Base-by-base conservation (phyloP, 2,797 vertebrate genomes). In the Spinus pinus region DNA sequence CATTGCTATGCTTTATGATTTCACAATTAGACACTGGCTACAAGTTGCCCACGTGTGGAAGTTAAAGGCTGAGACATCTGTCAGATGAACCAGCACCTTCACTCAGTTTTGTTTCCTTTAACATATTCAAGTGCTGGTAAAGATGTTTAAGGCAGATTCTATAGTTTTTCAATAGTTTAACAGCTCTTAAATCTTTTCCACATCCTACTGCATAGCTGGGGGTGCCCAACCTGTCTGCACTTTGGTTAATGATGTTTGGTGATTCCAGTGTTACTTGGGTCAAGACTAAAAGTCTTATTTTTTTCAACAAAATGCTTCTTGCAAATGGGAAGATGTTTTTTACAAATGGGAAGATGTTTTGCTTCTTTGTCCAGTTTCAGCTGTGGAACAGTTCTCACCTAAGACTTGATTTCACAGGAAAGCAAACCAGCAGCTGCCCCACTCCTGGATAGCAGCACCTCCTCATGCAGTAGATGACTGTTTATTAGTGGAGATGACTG, bases 1-100 rank as follows among this genome's bases (percentile, higher is more conserved):
- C 94, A 78, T 90, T 72, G 90, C 88, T 95, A 23, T 82, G 95
- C 90, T 35, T 46, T 47, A 42, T 41, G 93, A 81, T 91, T 95
- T 57, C 95, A 91, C 94, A 91, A 75, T 91, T 94, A 88, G 91
- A 61, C 35, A 9, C 83, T 22, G 53, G 74, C 90, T 84, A 42
- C 60, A 22, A 67, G 79, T 95, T 71, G 44, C 75, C 78, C 60
- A 5, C 8, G 6, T 62, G 87, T 77, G 83, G 86, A 84, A 91
- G 91, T 88, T 75, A 33, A 61, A 70, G 25, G 54, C 85, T 33
- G 75, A 88, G 80, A 46, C 81, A 71, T 69, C 88, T 84, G 66
- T 57, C 44, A 21, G 61, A n/a, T 37, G 44, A 66, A 25, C 86
- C 47, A 4, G 47, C 72, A 12, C 53, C 33, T 60, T 41, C 49